phyloP scores from a whole-genome alignment of 2,888 invertebrate species.

The Agriopis aurantiaria region DNA sequence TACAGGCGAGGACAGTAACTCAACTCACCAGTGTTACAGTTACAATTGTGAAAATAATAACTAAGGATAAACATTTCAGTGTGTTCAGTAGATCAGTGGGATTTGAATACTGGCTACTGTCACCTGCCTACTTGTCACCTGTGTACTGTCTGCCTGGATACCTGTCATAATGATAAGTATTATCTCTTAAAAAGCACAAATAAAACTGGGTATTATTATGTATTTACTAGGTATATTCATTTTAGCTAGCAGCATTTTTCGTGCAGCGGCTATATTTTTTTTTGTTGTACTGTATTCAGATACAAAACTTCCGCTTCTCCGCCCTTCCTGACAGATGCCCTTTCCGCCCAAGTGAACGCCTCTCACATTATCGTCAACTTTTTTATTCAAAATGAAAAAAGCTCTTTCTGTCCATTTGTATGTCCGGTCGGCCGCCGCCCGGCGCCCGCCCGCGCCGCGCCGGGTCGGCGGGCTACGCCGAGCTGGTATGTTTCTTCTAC shows the following conservation, averaged over 20 bases:
- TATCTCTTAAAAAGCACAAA: too few species aligned
- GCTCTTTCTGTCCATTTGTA: slow-evolving; percentile 38
- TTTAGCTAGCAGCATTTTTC: neutral
- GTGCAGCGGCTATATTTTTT: neutral
- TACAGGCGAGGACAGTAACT: slow-evolving; percentile 11
- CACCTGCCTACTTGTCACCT: too few species aligned
- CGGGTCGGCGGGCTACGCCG: neutral
- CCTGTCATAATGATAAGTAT: too few species aligned
- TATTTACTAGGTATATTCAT: too few species aligned
- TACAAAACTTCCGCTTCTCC: slow-evolving; percentile 4
- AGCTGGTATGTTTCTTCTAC: slow-evolving; percentile 19
- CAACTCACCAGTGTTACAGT: neutral
- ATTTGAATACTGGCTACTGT: too few species aligned
- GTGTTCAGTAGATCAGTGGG: too few species aligned
- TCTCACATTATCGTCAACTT: slow-evolving; percentile 47
- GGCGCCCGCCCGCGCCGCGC: slow-evolving; percentile 13
- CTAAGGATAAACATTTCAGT: too few species aligned
- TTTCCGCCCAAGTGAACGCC: slow-evolving; percentile 44
- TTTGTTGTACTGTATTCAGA: slow-evolving; percentile 6
- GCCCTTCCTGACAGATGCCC: slow-evolving; percentile 44
- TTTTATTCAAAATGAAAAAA: slow-evolving; percentile 43
- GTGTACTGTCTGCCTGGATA: too few species aligned
- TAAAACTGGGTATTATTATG: neutral
- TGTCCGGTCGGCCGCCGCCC: slow-evolving; percentile 24
- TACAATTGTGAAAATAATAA: too few species aligned